Evolutionary conservation across 2,888 invertebrate species (phyloP).

Genomic region (Drosophila quasianomalipes): DNA sequence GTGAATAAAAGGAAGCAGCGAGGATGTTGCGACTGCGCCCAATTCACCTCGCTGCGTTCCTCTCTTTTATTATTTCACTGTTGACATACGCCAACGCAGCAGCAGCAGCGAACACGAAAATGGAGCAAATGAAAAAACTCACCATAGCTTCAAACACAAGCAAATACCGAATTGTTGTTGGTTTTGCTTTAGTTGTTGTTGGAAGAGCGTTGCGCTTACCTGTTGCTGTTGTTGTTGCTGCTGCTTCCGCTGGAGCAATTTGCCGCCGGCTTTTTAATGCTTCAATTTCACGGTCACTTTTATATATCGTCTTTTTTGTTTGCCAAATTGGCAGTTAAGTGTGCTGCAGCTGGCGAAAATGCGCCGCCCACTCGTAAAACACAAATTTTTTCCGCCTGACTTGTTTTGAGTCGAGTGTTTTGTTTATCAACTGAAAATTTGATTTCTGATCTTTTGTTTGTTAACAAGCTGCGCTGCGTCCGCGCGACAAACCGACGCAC

Average conservation of each 20-base stretch:
- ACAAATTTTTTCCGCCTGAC: slow-evolving; percentile 46
- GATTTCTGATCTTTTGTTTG: slow-evolving; percentile 27
- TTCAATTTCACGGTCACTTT: slow-evolving; percentile 27
- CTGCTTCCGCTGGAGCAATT: slow-evolving; percentile 25
- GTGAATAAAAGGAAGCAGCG: slow-evolving; percentile 40
- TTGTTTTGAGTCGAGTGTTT: slow-evolving; percentile 58
- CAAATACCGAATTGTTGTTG: slow-evolving; percentile 32
- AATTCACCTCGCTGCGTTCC: slow-evolving; percentile 52
- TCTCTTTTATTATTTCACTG: neutral
- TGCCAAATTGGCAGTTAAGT: slow-evolving; percentile 20
- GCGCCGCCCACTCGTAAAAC: slow-evolving; percentile 25
- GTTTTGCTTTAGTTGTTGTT: slow-evolving; percentile 10
- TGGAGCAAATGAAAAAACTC: slow-evolving; percentile 31
- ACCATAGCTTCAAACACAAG: slow-evolving; percentile 32
- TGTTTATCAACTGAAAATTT: slow-evolving; percentile 48
- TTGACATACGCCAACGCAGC: slow-evolving; percentile 29
- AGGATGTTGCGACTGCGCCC: slow-evolving; percentile 62
- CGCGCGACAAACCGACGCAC: slow-evolving; percentile 46
- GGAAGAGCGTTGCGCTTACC: slow-evolving; percentile 49
- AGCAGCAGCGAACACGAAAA: slow-evolving; percentile 18
- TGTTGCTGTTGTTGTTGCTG: slow-evolving; percentile 43
- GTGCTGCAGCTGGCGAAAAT: slow-evolving; percentile 36
- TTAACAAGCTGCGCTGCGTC: slow-evolving; percentile 29
- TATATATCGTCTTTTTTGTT: neutral
- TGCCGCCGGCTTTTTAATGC: slow-evolving; percentile 26